Base-by-base conservation (phyloP, 2,797 vertebrate species). In the Ambastaia sidthimunki region DNA sequence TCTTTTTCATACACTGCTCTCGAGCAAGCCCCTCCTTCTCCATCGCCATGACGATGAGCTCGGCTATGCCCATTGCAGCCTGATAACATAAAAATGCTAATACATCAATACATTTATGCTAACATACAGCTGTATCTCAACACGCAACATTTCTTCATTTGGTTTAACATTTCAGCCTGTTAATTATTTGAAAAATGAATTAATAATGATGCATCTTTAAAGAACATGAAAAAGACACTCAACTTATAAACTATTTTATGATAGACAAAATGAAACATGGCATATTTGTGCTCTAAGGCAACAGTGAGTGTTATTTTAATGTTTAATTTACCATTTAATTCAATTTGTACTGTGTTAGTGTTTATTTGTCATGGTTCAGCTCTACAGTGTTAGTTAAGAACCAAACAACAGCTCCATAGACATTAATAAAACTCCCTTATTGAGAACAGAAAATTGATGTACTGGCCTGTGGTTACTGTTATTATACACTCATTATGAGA, bases 21-120 rank as follows among this genome's bases (percentile, higher is more conserved):
- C 87, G 93, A 1, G 93, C 9, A 31, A 94, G 88, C 2, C 97
- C 97, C 89, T 98, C 97, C 86, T 98, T 98, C 91, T 95, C 91
- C 98, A 99, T 98, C 68, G 97, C 95, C 96, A 98, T 98, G 84
- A 94, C 71, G 88, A 99, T 91, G 50, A 99, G 93, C 80, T 97
- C 95, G 81, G 97, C 97, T 80, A 99, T 99, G 9, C 98, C 98
- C 91, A 99, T 93, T 0, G 98, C 97, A 87, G 98, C 98, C 98
- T 99, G 84, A 71, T 84, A 71, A 81, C 6, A 63, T 82, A 13
- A 76, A 71, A 76, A 68, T 16, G 13, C 2, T 23, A 3, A 31
- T 25, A 75, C 11, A 23, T 21, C 10, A 25, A 41, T 16, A 31
- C 10, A 34, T 31, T 11, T 28, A 18, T 1, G 52, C 16, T 50